These are phyloP conservation scores for Apodemus sylvaticus DNA, from an alignment of 2,113 vertebrate genomes.

Conservation along the genomic window DNA sequence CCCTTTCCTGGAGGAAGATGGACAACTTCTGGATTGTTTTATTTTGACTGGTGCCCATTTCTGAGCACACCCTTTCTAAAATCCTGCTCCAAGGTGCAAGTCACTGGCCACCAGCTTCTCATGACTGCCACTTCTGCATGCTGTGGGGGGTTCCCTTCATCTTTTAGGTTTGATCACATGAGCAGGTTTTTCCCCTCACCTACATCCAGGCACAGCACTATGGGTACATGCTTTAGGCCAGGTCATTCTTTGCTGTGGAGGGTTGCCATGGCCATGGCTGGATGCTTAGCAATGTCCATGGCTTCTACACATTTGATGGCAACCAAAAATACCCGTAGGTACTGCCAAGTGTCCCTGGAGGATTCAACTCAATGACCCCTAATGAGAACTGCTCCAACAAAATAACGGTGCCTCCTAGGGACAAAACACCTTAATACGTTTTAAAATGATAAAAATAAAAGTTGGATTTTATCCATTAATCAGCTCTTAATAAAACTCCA, in stretches of 20 bases:
- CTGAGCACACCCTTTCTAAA: neutral
- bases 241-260: neutral
- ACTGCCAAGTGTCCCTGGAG: neutral
- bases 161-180: neutral
- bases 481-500: neutral
- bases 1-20: constrained; percentile 6
- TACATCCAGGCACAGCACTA: neutral
- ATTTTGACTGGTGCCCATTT: neutral
- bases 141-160: accelerated
- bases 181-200: neutral
- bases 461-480: neutral
- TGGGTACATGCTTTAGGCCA: neutral
- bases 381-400: neutral
- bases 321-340: neutral
- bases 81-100: neutral
- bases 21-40: neutral
- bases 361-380: neutral
- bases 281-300: too few relatives aligned
- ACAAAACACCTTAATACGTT: neutral
- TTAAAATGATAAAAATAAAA: neutral
- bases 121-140: accelerated
- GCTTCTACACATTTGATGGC: neutral
- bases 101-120: neutral
- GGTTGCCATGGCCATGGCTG: neutral
- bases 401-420: neutral